Conservation (phyloP, 2,888 invertebrate genomes). For the Pherbina coryleti region DNA sequence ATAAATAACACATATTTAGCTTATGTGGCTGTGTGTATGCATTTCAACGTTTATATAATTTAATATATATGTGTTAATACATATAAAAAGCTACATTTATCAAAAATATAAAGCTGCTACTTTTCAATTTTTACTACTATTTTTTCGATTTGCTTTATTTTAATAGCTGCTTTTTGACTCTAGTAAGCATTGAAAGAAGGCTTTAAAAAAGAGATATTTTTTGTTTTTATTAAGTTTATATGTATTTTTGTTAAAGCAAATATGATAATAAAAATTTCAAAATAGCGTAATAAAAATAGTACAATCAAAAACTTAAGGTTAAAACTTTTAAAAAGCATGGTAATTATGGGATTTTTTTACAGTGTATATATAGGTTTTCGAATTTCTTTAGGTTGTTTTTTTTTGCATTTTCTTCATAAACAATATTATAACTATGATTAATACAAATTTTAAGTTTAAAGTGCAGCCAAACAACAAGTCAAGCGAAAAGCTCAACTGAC, state of each 20-base stretch:
- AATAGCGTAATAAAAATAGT: no score
- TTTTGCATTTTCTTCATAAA: neutral
- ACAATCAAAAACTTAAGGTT: no score
- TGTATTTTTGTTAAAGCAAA: neutral
- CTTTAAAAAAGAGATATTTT: neutral
- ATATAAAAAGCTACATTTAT: neutral
- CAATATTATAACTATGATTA: neutral
- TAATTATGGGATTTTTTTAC: neutral
- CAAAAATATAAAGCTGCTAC: neutral
- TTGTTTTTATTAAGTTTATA: neutral
- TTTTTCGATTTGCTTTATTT: neutral
- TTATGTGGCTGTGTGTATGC: conserved; percentile 11
- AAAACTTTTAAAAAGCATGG: neutral
- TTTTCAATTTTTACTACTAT: neutral
- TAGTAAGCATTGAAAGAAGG: neutral
- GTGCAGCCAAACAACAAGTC: no score
- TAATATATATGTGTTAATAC: conserved; percentile 11
- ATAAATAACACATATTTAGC: neutral
- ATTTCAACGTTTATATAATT: conserved; percentile 14
- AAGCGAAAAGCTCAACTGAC: no score
- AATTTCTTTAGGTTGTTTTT: neutral
- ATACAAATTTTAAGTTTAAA: neutral
- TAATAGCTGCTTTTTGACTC: neutral
- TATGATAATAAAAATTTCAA: no score
- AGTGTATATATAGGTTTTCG: neutral